Percentiles rank a stretch among this genome's conserved stretches.
Conservation (phyloP, 2,888 invertebrate genomes). For the Cheilosia urbana region DNA sequence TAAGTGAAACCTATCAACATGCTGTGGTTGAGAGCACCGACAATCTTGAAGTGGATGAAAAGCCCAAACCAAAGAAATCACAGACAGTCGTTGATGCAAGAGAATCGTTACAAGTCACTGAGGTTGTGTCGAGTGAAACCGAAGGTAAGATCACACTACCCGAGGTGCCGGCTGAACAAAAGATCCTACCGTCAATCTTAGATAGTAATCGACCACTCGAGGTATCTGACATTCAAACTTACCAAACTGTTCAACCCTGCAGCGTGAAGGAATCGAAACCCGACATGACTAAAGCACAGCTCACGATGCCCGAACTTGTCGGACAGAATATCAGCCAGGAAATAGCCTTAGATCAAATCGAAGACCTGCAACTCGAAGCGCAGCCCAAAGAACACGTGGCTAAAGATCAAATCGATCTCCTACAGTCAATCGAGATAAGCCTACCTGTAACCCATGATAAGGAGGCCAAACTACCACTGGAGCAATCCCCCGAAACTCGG, state of each 20-base stretch:
- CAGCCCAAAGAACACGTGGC: constrained; percentile 76
- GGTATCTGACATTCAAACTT: constrained; percentile 75
- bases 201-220: constrained; percentile 77
- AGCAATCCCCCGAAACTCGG: constrained; percentile 62
- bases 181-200: constrained; percentile 55
- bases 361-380: constrained; percentile 48
- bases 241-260: constrained; percentile 77
- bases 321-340: constrained; percentile 77
- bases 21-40: constrained; percentile 77
- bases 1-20: constrained; percentile 76
- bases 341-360: constrained; percentile 77
- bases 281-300: constrained; percentile 74
- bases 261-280: constrained; percentile 69
- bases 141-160: constrained; percentile 68
- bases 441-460: constrained; percentile 77
- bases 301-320: constrained; percentile 74
- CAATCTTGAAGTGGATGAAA: constrained; percentile 46
- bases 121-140: constrained; percentile 77
- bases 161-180: constrained; percentile 37
- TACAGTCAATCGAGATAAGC: constrained; percentile 78
- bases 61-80: constrained; percentile 69
- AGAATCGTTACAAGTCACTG: constrained; percentile 78
- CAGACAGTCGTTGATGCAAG: constrained; percentile 62
- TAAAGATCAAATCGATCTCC: constrained; percentile 71
- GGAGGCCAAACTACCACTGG: constrained; percentile 75